A percentile compares a stretch with the other conserved stretches of the same genome.
phyloP scores from a whole-genome alignment of 1,140 invertebrate species.

The Drosophila nasuta region DNA sequence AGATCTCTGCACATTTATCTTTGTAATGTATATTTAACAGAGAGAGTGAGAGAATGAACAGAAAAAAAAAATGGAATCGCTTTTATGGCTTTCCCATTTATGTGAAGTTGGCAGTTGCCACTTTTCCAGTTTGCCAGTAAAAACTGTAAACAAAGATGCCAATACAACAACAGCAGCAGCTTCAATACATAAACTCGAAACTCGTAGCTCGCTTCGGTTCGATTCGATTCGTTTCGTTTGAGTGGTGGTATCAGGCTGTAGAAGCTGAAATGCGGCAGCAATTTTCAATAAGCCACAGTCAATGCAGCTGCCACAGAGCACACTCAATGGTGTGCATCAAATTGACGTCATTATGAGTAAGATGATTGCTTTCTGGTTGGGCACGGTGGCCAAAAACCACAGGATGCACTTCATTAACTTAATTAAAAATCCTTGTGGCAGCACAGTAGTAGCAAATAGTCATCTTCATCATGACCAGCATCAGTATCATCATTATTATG shows the following conservation, averaged over 20 bases:
- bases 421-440: constrained; percentile 71
- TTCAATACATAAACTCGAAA: constrained; percentile 1
- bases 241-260: background rate
- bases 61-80: background rate
- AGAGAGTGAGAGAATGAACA: background rate
- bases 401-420: constrained; percentile 80
- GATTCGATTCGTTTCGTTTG: background rate
- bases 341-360: constrained; percentile 27
- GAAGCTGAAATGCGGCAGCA: constrained; percentile 14
- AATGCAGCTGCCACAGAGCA: background rate
- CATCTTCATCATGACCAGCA: constrained; percentile 1
- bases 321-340: constrained; percentile 19
- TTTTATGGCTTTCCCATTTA: constrained; percentile 52
- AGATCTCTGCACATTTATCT: constrained; percentile 42
- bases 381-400: constrained; percentile 62
- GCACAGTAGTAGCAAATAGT: constrained; percentile 28
- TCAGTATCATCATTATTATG: constrained; percentile 1
- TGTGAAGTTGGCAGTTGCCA: constrained; percentile 5
- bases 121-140: background rate
- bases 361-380: constrained; percentile 31
- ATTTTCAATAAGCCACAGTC: constrained; percentile 25
- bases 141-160: constrained; percentile 21
- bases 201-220: background rate
- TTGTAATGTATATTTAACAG: constrained; percentile 23
- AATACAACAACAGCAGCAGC: constrained; percentile 8